Conservation (phyloP, 2,113 vertebrate species). For the Poeciliopsis retropinna region DNA sequence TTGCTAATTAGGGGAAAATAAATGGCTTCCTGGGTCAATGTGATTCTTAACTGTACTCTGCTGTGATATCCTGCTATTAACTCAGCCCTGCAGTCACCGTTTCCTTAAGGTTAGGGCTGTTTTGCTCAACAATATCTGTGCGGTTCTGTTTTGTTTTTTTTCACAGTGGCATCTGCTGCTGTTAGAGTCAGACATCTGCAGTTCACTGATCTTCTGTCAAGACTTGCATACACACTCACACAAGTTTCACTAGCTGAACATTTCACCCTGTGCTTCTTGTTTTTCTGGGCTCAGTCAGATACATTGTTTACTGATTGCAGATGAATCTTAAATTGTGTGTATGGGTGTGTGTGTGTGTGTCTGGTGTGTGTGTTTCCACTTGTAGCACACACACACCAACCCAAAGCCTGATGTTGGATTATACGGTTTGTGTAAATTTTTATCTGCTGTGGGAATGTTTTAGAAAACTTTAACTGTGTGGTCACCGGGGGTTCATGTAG, state of each 20-base stretch:
- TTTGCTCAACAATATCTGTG: slow-evolving; percentile 8
- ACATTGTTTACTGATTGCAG: slow-evolving; percentile 64
- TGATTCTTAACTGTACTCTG: slow-evolving; percentile 32
- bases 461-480: slow-evolving; percentile 17
- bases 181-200: slow-evolving; percentile 45
- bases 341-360: too few species aligned
- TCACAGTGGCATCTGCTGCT: slow-evolving; percentile 9
- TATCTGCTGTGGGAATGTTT: slow-evolving; percentile 6
- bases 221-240: not conserved
- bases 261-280: slow-evolving; percentile 54
- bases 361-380: not conserved
- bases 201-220: slow-evolving; percentile 45
- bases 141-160: slow-evolving; percentile 8
- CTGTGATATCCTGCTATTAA: slow-evolving; percentile 48
- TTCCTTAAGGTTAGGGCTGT: slow-evolving; percentile 18
- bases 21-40: slow-evolving; percentile 36
- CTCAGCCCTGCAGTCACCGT: slow-evolving; percentile 16
- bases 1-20: slow-evolving; percentile 61
- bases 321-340: slow-evolving; percentile 34
- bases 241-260: slow-evolving; percentile 33
- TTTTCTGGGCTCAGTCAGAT: slow-evolving; percentile 50
- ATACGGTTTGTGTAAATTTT: slow-evolving; percentile 38
- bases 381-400: slow-evolving; percentile 14
- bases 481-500: slow-evolving; percentile 16
- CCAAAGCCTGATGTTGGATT: slow-evolving; percentile 28